phyloP scores from a whole-genome alignment of 2,113 vertebrate species.

The Elaphurus davidianus region DNA sequence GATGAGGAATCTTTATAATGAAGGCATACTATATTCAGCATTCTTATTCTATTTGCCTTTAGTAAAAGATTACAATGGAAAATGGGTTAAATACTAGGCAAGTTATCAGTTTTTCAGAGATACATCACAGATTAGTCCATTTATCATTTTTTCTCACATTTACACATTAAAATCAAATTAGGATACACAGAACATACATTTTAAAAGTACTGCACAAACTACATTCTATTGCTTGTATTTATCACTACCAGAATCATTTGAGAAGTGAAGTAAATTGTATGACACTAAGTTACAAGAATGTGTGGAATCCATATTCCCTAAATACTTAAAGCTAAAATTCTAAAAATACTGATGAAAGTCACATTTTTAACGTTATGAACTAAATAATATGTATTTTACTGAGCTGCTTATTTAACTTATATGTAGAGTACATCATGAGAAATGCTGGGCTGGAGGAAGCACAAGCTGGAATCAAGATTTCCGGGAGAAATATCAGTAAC shows the following conservation, averaged over 20 bases:
- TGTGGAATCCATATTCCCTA: neutral
- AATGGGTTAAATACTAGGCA: neutral
- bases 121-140: neutral
- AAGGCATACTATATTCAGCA: neutral
- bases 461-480: neutral
- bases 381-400: neutral
- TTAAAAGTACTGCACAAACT: neutral
- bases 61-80: neutral
- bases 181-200: neutral
- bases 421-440: neutral
- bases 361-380: neutral
- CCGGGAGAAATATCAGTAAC: neutral
- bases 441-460: neutral
- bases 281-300: neutral
- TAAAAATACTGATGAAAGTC: neutral
- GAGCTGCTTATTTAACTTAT: neutral
- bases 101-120: neutral
- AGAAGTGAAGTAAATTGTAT: neutral
- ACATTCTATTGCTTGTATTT: neutral
- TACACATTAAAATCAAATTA: constrained; percentile 13
- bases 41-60: neutral
- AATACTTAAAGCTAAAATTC: constrained; percentile 25
- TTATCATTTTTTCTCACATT: constrained; percentile 6
- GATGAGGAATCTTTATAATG: neutral
- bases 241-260: neutral